phyloP scores from a whole-genome alignment of 2,888 invertebrate species.

The Agrotis exclamationis region DNA sequence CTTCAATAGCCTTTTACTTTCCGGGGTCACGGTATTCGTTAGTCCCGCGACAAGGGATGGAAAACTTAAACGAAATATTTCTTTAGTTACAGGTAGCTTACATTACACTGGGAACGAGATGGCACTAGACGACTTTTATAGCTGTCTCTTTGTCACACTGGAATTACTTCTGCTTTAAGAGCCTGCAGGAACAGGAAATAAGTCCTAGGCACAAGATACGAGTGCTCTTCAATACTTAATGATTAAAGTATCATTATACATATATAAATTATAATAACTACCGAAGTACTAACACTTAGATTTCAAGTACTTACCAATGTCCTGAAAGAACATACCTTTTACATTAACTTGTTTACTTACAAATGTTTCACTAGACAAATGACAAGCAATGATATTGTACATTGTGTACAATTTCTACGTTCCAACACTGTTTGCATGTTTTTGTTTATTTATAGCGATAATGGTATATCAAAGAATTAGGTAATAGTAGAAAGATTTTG shows the following conservation, averaged over 20 bases:
- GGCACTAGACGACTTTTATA: too few relatives aligned
- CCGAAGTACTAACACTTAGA: neutral
- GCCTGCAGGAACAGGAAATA: conserved; percentile 21
- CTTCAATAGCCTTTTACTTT: too few relatives aligned
- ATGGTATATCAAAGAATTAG: conserved; percentile 19
- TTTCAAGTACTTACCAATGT: conserved; percentile 11
- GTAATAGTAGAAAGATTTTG: conserved; percentile 13
- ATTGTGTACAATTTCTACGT: conserved; percentile 16
- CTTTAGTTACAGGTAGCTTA: too few relatives aligned
- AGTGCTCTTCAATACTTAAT: conserved; percentile 3
- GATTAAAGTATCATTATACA: neutral
- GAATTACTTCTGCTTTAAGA: too few relatives aligned
- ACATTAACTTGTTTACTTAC: conserved; percentile 2
- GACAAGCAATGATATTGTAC: neutral
- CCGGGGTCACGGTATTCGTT: too few relatives aligned
- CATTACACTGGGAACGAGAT: too few relatives aligned
- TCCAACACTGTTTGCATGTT: conserved; percentile 8
- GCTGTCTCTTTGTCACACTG: too few relatives aligned
- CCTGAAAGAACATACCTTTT: neutral
- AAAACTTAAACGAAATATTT: too few relatives aligned
- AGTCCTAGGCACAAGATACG: neutral
- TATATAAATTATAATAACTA: neutral
- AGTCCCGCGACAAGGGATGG: too few relatives aligned
- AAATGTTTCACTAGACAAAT: neutral
- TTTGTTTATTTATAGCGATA: conserved; percentile 37